phyloP scores from a whole-genome alignment of 2,797 vertebrate genomes.

The Lacerta agilis region DNA sequence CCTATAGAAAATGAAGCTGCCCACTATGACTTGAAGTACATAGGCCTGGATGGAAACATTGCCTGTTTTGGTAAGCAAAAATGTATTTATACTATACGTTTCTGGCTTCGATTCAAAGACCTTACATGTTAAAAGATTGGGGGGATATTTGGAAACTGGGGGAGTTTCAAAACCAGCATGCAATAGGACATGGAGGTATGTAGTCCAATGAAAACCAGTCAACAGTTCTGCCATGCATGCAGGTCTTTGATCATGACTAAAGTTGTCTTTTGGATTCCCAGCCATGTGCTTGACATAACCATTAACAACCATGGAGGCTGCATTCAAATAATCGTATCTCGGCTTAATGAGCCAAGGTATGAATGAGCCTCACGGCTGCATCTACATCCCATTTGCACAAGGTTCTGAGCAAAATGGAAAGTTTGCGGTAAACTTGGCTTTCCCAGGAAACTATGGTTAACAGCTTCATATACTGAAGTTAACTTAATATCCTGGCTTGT shows the following conservation, averaged over 20 bases:
- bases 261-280: background rate
- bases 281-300: background rate
- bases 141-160: background rate
- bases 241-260: no score
- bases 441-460: no score
- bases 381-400: background rate
- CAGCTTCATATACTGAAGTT: no score
- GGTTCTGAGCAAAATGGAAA: background rate
- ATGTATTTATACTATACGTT: background rate
- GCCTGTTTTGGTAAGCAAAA: constrained; percentile 93
- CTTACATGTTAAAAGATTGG: no score
- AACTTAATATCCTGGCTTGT: no score
- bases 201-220: no score
- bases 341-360: background rate
- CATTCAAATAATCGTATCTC: background rate
- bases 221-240: no score
- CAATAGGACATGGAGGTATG: background rate
- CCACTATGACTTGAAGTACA: constrained; percentile 96
- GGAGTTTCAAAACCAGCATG: background rate
- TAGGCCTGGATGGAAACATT: constrained; percentile 97
- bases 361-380: background rate
- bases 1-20: constrained; percentile 94
- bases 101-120: background rate
- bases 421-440: no score
- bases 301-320: background rate